Evolutionary conservation across 2,888 invertebrate genomes (phyloP).

Genomic region (Electrophaes corylata): DNA sequence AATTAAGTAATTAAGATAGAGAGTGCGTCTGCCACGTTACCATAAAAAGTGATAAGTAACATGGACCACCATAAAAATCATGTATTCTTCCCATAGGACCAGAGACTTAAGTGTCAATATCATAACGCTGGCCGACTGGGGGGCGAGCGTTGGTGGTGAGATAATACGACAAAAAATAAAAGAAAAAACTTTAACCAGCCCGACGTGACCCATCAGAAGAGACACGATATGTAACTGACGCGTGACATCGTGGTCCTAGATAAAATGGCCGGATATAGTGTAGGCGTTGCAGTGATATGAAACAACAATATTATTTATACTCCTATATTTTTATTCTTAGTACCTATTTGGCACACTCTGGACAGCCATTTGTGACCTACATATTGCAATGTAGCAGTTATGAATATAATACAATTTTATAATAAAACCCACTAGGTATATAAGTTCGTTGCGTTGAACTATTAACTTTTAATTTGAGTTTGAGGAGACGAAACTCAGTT

Average conservation of each 20-base stretch:
- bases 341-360: slow-evolving; percentile 34
- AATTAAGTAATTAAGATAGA: slow-evolving; percentile 31
- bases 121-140: slow-evolving; percentile 49
- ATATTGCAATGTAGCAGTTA: slow-evolving; percentile 10
- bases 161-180: slow-evolving; percentile 46
- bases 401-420: neutral
- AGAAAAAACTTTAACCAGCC: slow-evolving; percentile 20
- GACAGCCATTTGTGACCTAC: slow-evolving; percentile 27
- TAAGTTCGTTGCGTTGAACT: too few relatives aligned
- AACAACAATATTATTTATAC: slow-evolving; percentile 35
- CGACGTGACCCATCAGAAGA: slow-evolving; percentile 16
- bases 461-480: too few relatives aligned
- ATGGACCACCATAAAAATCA: slow-evolving; percentile 60
- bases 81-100: slow-evolving; percentile 57
- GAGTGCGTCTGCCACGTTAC: slow-evolving; percentile 41
- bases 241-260: slow-evolving; percentile 5
- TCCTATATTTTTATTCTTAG: slow-evolving; percentile 28
- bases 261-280: slow-evolving; percentile 38
- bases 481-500: too few relatives aligned
- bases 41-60: slow-evolving; percentile 68
- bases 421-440: too few relatives aligned
- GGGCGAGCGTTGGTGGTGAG: slow-evolving; percentile 59
- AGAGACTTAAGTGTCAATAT: slow-evolving; percentile 57
- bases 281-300: slow-evolving; percentile 40
- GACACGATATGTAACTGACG: slow-evolving; percentile 1